Conservation (phyloP, 2,888 invertebrate genomes). For the Leptura quadrifasciata region DNA sequence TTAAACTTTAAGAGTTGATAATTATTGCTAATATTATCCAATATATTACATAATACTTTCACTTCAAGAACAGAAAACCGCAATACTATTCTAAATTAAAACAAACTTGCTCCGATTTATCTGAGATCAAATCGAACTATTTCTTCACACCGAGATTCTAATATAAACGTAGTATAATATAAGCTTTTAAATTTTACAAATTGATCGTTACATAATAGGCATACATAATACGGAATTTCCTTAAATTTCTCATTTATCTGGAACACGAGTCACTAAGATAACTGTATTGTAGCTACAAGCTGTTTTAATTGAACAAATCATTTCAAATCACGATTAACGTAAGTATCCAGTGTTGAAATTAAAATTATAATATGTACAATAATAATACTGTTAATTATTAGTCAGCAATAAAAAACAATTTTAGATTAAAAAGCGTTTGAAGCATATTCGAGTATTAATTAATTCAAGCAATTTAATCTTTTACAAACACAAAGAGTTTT, state of each 20-base stretch:
- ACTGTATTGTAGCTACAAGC: no score
- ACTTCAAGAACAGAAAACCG: constrained; percentile 42
- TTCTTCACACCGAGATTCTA: not conserved
- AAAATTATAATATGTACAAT: no score
- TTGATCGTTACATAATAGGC: not conserved
- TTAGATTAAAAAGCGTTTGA: no score
- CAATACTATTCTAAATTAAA: constrained; percentile 18
- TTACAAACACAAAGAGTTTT: no score
- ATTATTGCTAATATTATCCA: constrained; percentile 32
- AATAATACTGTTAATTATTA: no score
- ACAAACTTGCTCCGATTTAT: constrained; percentile 8
- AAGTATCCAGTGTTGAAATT: no score
- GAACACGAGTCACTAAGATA: not conserved
- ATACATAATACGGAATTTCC: not conserved
- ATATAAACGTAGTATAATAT: not conserved
- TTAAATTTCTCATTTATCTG: constrained; percentile 1
- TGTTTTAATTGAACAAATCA: no score
- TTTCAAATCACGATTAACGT: no score
- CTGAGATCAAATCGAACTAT: constrained; percentile 4
- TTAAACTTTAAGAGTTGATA: not conserved
- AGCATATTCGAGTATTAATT: no score
- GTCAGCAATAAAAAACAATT: no score
- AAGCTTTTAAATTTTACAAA: not conserved
- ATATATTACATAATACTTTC: constrained; percentile 41
- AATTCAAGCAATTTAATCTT: no score